Evolutionary conservation across 2,888 invertebrate species (phyloP).

Genomic region (Lycaena phlaeas): DNA sequence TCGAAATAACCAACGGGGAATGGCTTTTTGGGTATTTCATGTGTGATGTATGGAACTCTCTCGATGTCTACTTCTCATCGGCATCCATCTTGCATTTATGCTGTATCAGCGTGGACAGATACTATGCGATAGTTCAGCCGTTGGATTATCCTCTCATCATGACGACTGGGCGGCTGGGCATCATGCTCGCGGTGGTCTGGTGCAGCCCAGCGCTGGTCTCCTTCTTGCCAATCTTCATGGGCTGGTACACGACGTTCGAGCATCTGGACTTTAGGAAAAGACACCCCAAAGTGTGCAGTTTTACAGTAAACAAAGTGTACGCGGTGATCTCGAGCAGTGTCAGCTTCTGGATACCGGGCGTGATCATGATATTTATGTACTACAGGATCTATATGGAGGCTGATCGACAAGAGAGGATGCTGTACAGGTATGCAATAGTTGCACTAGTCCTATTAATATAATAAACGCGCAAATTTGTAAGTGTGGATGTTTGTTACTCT

Average conservation of each 20-base stretch:
- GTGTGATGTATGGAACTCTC: conserved; percentile 97
- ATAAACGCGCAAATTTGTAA: no score
- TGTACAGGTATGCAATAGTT: no score
- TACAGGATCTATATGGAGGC: conserved; percentile 90
- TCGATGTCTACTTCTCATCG: conserved; percentile 95
- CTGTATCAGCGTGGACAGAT: conserved; percentile 91
- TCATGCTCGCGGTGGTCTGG: conserved; percentile 93
- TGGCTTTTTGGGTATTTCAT: conserved; percentile 94
- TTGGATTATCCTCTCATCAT: conserved; percentile 94
- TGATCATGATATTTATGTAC: conserved; percentile 94
- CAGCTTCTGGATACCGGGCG: conserved; percentile 94
- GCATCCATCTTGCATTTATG: conserved; percentile 95
- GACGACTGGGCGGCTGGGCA: conserved; percentile 85
- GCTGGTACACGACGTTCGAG: conserved; percentile 92
- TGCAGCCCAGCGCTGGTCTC: conserved; percentile 92
- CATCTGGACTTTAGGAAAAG: conserved; percentile 79
- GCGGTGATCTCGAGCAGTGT: conserved; percentile 91
- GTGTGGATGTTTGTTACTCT: no score
- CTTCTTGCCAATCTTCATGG: conserved; percentile 95
- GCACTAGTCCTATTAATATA: no score
- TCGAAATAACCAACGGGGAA: conserved; percentile 85
- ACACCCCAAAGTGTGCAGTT: conserved; percentile 83
- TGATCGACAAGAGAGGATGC: conserved; percentile 86
- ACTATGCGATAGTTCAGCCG: conserved; percentile 94
- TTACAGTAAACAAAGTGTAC: conserved; percentile 89